Base-by-base conservation (phyloP, 2,888 invertebrate genomes). In the Lochmaea crataegi region DNA sequence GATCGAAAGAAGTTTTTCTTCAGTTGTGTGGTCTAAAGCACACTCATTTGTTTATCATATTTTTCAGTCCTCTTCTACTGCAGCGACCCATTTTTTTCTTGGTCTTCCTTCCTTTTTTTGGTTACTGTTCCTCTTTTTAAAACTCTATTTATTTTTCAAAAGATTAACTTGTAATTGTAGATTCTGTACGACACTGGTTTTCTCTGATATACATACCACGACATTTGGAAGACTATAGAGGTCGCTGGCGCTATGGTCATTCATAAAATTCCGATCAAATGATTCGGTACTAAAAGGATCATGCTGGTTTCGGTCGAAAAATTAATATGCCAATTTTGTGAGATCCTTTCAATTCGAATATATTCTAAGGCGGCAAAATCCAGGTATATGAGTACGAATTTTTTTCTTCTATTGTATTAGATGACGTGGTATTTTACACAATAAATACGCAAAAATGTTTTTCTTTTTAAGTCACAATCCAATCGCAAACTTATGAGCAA, bases 231-330 rank as follows among this genome's bases (percentile, higher is more conserved):
- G 61, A 63, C 64, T 64, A 70, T 1, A 22, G 60, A 64, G 70
- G 51, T 70, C 57, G 69, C 63, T 65, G 70, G 70, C 70, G 70
- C 70, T 70, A 64, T 57, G 64, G 70, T 41, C 70, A 64, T 70
- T 64, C 70, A 64, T 70, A 64, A 57, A 53, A 70, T 70, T 32
- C 70, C 70, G 70, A 70, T 70, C 70, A 64, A 70, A 70, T 65
- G 70, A 70, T 70, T 70, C 64, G 70, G 70, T 56, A 70, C 42
- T 70, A 70, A 70, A 64, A 64, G 64, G 64, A 64, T 70, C 70
- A 64, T 57, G 70, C 70, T 70, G 70, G 51, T 64, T 64, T 70
- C 57, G 26, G 53, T 57, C 53, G 53, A 69, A 69, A 63, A 63
- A 63, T 63, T 38, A 38, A 42, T 63, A 32, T 16, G 32, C 58